Percentiles rank a stretch among this genome's conserved stretches.
Evolutionary conservation across 2,888 invertebrate genomes (phyloP).

Genomic region (Leucophenga maculata): DNA sequence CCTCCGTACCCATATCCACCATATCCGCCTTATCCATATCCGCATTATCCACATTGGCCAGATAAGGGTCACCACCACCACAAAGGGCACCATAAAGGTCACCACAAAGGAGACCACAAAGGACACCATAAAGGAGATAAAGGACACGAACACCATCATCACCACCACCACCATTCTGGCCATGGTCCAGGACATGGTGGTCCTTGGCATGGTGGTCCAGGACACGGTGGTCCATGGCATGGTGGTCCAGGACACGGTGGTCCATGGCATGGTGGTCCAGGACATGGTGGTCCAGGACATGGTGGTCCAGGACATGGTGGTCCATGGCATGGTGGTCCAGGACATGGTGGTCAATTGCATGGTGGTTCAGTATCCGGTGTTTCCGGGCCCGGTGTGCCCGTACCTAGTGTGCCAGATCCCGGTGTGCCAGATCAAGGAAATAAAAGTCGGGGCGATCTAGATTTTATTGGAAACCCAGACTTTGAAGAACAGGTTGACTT

Average conservation of each 20-base stretch:
- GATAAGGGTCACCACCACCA: neutral
- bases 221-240: neutral
- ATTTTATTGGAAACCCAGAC: too few relatives aligned
- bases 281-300: neutral
- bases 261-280: neutral
- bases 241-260: neutral
- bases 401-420: too few relatives aligned
- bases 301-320: neutral
- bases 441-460: too few relatives aligned
- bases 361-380: neutral
- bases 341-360: neutral
- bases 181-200: neutral
- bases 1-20: slow-evolving; percentile 1
- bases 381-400: too few relatives aligned
- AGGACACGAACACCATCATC: slow-evolving; percentile 34
- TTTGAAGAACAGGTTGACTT: too few relatives aligned
- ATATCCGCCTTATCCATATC: neutral
- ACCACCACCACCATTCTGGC: slow-evolving; percentile 25
- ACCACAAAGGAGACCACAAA: slow-evolving; percentile 15
- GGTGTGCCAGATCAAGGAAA: too few relatives aligned
- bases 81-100: neutral
- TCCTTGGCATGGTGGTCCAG: neutral
- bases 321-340: neutral
- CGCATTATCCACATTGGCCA: slow-evolving; percentile 8
- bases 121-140: slow-evolving; percentile 28